These are phyloP conservation scores for Siphamia tubifer DNA, from an alignment of 2,113 vertebrate species.

Conservation along the genomic window DNA sequence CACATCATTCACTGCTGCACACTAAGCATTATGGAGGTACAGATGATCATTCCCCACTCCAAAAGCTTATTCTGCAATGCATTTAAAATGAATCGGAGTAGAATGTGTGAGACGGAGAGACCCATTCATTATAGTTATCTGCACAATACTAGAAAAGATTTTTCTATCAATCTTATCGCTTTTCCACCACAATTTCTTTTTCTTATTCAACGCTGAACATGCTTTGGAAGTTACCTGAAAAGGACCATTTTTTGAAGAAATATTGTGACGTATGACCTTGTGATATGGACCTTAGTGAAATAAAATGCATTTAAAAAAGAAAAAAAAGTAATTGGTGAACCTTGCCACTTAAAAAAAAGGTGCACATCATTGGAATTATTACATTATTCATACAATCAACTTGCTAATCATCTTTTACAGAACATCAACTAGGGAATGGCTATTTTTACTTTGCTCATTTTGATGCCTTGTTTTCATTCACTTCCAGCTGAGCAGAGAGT, in stretches of 20 bases:
- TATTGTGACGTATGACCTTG: conserved; percentile 36
- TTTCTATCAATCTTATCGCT: conserved; percentile 27
- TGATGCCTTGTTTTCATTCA: conserved; percentile 49
- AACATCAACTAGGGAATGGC: conserved; percentile 53
- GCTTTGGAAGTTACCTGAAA: conserved; percentile 16
- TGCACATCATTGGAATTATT: conserved; percentile 50
- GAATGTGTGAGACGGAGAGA: conserved; percentile 30
- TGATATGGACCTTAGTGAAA: background rate
- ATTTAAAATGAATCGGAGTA: conserved; percentile 45
- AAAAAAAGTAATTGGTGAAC: too few relatives aligned
- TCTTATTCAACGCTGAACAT: background rate
- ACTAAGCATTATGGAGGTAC: conserved; percentile 9
- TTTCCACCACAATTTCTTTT: background rate
- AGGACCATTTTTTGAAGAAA: background rate
- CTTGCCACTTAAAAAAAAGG: conserved; percentile 42
- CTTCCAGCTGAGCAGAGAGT: conserved; percentile 62
- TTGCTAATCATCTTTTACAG: conserved; percentile 65
- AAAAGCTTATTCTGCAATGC: conserved; percentile 36
- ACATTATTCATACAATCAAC: conserved; percentile 76
- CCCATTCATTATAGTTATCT: conserved; percentile 48
- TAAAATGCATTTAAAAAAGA: too few relatives aligned
- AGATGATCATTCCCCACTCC: conserved; percentile 39
- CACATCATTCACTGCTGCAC: conserved; percentile 18
- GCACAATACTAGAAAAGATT: conserved; percentile 9
- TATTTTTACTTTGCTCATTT: conserved; percentile 60